Evolutionary conservation across 2,113 vertebrate genomes (phyloP).

Genomic region (Cryptotis parvus): DNA sequence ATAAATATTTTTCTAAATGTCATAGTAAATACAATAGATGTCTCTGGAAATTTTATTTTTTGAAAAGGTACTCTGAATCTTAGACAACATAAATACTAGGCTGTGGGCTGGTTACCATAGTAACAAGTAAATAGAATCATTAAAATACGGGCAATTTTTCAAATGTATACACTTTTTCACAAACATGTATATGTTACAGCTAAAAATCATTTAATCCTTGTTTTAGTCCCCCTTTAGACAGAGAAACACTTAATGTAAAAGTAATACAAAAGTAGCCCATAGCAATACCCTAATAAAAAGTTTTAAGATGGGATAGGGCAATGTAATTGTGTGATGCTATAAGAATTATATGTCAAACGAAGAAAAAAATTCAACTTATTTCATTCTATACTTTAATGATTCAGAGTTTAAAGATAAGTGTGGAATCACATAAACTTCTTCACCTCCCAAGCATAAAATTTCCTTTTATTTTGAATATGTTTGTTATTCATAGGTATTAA

Average conservation of each 20-base stretch:
- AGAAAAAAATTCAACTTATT: constrained; percentile 5
- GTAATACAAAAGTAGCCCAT: constrained; percentile 63
- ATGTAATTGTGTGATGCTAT: not conserved
- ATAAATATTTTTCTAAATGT: constrained; percentile 80
- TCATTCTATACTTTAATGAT: constrained; percentile 27
- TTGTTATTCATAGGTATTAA: constrained; percentile 47
- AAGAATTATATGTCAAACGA: constrained; percentile 34
- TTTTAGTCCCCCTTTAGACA: constrained; percentile 50
- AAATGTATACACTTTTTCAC: constrained; percentile 72
- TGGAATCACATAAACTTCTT: constrained; percentile 39
- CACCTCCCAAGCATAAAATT: constrained; percentile 42
- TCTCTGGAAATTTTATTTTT: constrained; percentile 77
- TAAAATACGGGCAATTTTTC: constrained; percentile 78
- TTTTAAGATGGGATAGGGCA: constrained; percentile 37
- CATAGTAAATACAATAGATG: constrained; percentile 68
- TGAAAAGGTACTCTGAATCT: constrained; percentile 72
- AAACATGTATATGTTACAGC: constrained; percentile 74
- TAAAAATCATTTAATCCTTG: constrained; percentile 66
- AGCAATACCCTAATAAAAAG: constrained; percentile 37
- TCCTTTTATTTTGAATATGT: constrained; percentile 43
- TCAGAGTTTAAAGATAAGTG: constrained; percentile 19
- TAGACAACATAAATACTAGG: constrained; percentile 82
- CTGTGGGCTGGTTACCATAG: constrained; percentile 76
- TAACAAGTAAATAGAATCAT: constrained; percentile 76
- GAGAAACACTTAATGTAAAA: constrained; percentile 42